Evolutionary conservation across 2,888 invertebrate genomes (phyloP), one percentile per base, ranked within the genome.

Genomic region (Diaperis boleti): DNA sequence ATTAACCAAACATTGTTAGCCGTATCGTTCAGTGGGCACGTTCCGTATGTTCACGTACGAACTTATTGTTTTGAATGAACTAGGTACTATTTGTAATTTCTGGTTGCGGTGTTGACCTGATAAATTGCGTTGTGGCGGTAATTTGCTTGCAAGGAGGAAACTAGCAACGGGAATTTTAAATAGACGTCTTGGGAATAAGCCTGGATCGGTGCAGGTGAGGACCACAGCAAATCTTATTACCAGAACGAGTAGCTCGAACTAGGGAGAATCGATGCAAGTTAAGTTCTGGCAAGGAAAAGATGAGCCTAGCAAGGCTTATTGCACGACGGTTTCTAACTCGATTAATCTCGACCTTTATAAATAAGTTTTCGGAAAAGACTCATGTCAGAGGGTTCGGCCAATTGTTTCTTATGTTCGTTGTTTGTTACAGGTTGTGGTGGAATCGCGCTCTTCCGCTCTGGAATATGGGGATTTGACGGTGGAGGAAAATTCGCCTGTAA

Each of bases 391-490:
- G 3, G 13, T 4, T 37, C 5, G 41, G 15, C 18, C 20, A 42
- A 20, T n/a, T n/a, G 20, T 8, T 26, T 26, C 26, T 26, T 26
- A 26, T 26, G 6, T 26, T 26, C 8, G 2, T 54, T n/a, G 17
- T 33, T 72, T 68, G 65, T 80, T 82, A 66, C 83, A 90, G 89
- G 92, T 96, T 65, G 95, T 96, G 14, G 92, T 97, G 2, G 96
- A 96, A 81, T 92, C 92, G 69, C 88, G 90, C 22, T 88, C 87
- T 11, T 85, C 89, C 35, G 95, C 94, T n/a, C 88, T 92, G 71
- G 94, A 96, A 82, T 97, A 96, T 80, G 94, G 94, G 63, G 94
- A 95, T 79, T 88, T 96, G 67, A 86, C 88, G 33, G 92, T 96
- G 60, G 94, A 95, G 78, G 88, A 90, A 68, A 89, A 89, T 20